A percentile compares a stretch with the other conserved stretches of the same genome.
These are phyloP conservation scores for Protomyctophum bolini DNA, from an alignment of 2,113 vertebrate species.

Conservation along the genomic window DNA sequence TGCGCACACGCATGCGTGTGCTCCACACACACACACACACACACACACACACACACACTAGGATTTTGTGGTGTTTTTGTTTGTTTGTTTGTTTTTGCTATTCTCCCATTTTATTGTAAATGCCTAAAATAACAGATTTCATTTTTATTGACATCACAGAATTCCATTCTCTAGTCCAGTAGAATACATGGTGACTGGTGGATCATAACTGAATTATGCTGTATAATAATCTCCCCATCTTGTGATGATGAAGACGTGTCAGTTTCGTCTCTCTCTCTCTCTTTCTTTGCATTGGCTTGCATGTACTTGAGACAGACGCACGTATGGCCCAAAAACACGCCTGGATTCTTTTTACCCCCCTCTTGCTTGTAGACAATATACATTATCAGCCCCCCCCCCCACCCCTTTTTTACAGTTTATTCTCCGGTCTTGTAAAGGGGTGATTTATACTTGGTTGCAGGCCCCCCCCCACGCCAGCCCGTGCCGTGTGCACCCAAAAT, in stretches of 20 bases:
- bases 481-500: no score
- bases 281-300: conserved; percentile 61
- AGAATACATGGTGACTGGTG: conserved; percentile 63
- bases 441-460: no score
- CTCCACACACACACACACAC: background rate
- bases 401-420: conserved; percentile 30
- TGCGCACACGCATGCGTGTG: background rate
- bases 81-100: conserved; percentile 24
- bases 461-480: no score
- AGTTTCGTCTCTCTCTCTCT: conserved; percentile 1
- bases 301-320: conserved; percentile 67
- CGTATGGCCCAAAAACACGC: conserved; percentile 63
- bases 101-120: conserved; percentile 55
- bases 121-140: conserved; percentile 44
- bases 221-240: conserved; percentile 54
- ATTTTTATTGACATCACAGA: conserved; percentile 50
- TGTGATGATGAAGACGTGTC: conserved; percentile 49
- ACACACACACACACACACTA: conserved; percentile 20
- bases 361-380: conserved; percentile 51
- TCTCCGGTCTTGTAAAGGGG: conserved; percentile 1
- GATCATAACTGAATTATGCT: conserved; percentile 52
- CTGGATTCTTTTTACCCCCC: conserved; percentile 41
- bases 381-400: conserved; percentile 23
- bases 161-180: conserved; percentile 62
- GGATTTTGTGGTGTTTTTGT: conserved; percentile 31